Percentiles rank a stretch among this genome's conserved stretches.
phyloP scores from a whole-genome alignment of 1,140 invertebrate genomes.

The Copidosoma floridanum region DNA sequence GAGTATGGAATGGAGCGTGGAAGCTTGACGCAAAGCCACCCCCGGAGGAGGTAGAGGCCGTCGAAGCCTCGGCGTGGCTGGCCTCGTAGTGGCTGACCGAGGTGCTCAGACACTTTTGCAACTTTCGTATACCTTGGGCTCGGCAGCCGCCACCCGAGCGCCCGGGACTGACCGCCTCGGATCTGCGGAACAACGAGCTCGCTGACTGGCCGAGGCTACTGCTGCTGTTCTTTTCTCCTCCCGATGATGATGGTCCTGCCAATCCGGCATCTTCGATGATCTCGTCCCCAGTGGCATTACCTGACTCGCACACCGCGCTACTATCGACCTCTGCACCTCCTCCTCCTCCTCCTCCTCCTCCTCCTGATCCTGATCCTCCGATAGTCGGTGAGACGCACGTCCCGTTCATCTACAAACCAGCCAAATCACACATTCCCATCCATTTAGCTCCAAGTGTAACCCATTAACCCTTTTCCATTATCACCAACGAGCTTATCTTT shows the following conservation, averaged over 20 bases:
- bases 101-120: constrained; percentile 79
- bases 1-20: constrained; percentile 59
- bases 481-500: too few species aligned
- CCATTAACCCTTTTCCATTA: too few species aligned
- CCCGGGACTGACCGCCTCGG: neutral
- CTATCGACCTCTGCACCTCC: too few species aligned
- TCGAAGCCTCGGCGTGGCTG: constrained; percentile 40
- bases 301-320: neutral
- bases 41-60: too few species aligned
- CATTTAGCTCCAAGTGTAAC: neutral
- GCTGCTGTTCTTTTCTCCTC: neutral
- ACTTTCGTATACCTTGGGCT: constrained; percentile 87
- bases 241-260: neutral
- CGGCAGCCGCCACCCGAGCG: constrained; percentile 63
- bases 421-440: constrained; percentile 31
- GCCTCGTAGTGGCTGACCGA: constrained; percentile 74
- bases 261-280: neutral
- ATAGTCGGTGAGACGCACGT: constrained; percentile 67
- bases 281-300: neutral
- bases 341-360: constrained; percentile 29
- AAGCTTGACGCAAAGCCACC: constrained; percentile 50
- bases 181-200: constrained; percentile 16
- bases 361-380: constrained; percentile 19
- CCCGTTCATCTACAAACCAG: constrained; percentile 74
- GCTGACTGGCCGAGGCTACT: neutral